A percentile compares a stretch with the other conserved stretches of the same genome.
phyloP scores from a whole-genome alignment of 2,888 invertebrate species.

The Epistrophe grossulariae region DNA sequence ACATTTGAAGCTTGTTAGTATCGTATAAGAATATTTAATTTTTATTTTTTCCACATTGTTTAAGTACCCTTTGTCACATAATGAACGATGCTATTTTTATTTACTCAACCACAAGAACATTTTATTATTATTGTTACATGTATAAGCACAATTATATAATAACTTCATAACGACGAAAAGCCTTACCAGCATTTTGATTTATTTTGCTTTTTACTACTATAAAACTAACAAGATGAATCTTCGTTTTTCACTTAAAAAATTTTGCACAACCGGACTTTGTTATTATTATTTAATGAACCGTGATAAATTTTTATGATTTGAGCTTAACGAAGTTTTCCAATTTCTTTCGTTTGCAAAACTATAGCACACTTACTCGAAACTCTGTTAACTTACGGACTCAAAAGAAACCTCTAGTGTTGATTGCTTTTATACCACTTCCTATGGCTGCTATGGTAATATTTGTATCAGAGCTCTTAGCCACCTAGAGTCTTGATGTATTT shows the following conservation, averaged over 20 bases:
- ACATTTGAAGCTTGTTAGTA: background rate
- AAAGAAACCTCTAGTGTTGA: slow-evolving; percentile 83
- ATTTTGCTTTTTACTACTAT: slow-evolving; percentile 4
- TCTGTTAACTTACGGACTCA: slow-evolving; percentile 84
- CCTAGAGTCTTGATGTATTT: slow-evolving; percentile 24
- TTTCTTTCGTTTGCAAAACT: slow-evolving; percentile 70
- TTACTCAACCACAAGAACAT: background rate
- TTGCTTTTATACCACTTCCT: slow-evolving; percentile 83
- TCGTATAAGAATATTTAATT: background rate
- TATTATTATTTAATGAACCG: slow-evolving; percentile 30
- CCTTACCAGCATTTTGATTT: slow-evolving; percentile 61
- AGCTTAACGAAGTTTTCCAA: slow-evolving; percentile 65
- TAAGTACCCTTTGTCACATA: background rate
- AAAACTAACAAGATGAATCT: slow-evolving; percentile 5
- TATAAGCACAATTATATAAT: background rate
- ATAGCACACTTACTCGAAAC: slow-evolving; percentile 83
- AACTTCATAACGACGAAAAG: slow-evolving; percentile 15
- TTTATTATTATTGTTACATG: background rate
- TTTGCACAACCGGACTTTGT: slow-evolving; percentile 40
- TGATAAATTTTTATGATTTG: slow-evolving; percentile 12
- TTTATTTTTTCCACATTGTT: background rate
- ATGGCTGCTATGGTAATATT: slow-evolving; percentile 66
- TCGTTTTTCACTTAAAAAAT: slow-evolving; percentile 17
- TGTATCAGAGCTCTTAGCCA: slow-evolving; percentile 40
- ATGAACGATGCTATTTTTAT: background rate